Base-by-base conservation (phyloP, 1,140 invertebrate species). In the Neodiprion fabricii region DNA sequence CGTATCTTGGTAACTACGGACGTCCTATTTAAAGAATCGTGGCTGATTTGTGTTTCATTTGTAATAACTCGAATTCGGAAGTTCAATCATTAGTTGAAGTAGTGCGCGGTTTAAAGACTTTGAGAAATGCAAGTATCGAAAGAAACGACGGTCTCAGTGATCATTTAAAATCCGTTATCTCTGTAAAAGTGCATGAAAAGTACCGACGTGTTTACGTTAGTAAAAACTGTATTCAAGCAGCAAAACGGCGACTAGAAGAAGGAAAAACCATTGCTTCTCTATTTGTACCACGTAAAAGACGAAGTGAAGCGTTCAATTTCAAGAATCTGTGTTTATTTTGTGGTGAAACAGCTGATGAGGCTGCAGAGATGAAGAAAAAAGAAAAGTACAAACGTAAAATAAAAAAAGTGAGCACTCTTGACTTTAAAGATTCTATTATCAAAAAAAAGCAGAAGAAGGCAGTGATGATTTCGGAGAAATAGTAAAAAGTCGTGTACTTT, bases 341-440 rank as follows among this genome's bases (percentile, higher is more conserved):
- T 77, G 70, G 76, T 47, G 53, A 84, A 78, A 77, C 72, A 71
- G 81, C 81, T 81, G 72, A 84, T 81, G 82, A 81, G 77, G 23
- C 68, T 72, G 73, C 48, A 69, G 49, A 68, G n/a, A 74, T 73
- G 75, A 83, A 79, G 81, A 73, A 76, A 83, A 80, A 79, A 81
- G 79, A 80, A 72, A 83, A 83, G 70, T 85, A 82, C 77, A 72
- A 80, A 80, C 80, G 80, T 67, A 82, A 71, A 73, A 83, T 84
- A 73, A 81, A 73, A 73, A 80, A 80, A 73, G 82, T 83, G 71
- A 81, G 79, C 80, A 83, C 80, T 82, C 79, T 85, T 40, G 28
- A 40, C 2, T 40, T 40, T 40, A 74, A 71, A 77, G 73, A 77
- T 47, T 71, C 17, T 67, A 65, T 74, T 74, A 77, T 71, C 28